Evolutionary conservation across 2,888 invertebrate species (phyloP).

Genomic region (Ormyrus nitidulus): DNA sequence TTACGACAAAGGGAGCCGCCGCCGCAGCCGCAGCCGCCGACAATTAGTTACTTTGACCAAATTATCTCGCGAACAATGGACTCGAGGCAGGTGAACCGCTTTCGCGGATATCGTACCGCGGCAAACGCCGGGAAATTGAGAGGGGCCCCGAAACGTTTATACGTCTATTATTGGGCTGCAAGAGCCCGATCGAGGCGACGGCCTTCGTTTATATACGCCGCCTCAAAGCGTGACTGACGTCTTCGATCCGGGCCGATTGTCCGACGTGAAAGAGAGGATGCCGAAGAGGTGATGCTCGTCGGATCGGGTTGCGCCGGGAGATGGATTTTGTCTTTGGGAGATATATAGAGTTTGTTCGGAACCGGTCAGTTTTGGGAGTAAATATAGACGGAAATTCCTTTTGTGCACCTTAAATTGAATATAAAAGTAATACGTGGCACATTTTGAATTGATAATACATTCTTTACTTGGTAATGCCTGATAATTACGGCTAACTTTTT

Average conservation of each 20-base stretch:
- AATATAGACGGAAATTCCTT: no score
- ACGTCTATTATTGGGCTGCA: constrained; percentile 33
- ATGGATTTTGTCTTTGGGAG: neutral
- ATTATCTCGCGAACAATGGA: constrained; percentile 73
- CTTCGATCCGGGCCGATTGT: neutral
- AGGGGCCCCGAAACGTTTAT: constrained; percentile 23
- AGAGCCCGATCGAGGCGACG: neutral
- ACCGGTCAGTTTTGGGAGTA: no score
- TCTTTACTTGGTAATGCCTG: no score
- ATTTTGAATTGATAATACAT: no score
- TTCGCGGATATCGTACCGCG: constrained; percentile 10
- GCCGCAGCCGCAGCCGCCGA: constrained; percentile 67
- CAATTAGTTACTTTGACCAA: constrained; percentile 76
- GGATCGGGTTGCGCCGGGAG: neutral
- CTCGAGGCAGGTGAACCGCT: constrained; percentile 63
- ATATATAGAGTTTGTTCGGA: no score
- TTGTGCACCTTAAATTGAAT: no score
- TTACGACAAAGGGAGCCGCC: constrained; percentile 74
- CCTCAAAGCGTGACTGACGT: constrained; percentile 1
- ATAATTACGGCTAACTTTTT: no score
- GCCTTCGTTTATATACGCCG: neutral
- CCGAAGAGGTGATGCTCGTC: neutral
- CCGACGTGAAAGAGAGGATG: no score
- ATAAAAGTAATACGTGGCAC: no score
- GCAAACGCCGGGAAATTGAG: neutral